phyloP scores from a whole-genome alignment of 2,113 vertebrate species.

The Cacatua alba region DNA sequence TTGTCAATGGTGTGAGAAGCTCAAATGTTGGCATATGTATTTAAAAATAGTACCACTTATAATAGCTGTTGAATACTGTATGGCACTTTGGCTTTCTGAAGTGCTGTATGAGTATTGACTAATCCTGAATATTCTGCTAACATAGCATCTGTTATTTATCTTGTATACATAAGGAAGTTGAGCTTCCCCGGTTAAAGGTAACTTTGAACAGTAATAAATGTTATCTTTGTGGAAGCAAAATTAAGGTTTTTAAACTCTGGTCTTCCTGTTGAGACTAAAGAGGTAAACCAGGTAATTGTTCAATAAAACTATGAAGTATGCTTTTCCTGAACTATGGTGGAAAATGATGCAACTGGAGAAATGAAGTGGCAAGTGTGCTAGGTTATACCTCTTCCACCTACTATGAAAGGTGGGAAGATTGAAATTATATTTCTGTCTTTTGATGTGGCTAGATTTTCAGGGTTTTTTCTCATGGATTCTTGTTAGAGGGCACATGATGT shows the following conservation, averaged over 20 bases:
- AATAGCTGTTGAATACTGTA: neutral
- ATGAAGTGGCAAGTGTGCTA: neutral
- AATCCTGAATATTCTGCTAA: neutral
- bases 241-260: neutral
- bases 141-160: neutral
- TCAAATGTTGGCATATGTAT: neutral
- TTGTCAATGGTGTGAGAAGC: neutral
- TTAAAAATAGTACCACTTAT: neutral
- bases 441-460: neutral
- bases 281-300: neutral
- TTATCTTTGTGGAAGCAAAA: neutral
- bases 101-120: neutral
- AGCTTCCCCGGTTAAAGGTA: neutral
- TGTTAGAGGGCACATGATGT: neutral
- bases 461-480: neutral
- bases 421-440: neutral
- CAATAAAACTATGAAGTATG: neutral
- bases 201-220: neutral
- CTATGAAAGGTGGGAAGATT: neutral
- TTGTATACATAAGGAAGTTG: neutral
- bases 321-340: neutral
- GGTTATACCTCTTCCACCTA: neutral
- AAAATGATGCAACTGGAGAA: neutral
- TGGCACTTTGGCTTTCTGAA: neutral
- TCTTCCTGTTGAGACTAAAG: neutral